Conservation (phyloP, 2,797 vertebrate species). For the Tokudaia tokunoshimensis region DNA sequence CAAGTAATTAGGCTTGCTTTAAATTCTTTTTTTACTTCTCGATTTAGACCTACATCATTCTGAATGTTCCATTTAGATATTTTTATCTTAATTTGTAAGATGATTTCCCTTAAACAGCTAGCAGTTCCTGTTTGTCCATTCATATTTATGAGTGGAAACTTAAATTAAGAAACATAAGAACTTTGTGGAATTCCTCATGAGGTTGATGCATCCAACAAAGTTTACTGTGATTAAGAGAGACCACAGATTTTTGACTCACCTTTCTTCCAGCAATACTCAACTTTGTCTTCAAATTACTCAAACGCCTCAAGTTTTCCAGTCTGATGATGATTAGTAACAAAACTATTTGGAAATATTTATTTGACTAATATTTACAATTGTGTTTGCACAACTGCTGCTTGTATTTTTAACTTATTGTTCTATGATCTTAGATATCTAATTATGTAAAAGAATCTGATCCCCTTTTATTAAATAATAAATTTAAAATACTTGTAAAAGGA, state of each 20-base stretch:
- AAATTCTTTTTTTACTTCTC: conserved; percentile 30
- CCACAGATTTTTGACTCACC: neutral
- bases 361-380: neutral
- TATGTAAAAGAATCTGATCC: neutral
- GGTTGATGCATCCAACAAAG: neutral
- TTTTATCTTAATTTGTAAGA: conserved; percentile 9
- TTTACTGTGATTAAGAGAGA: neutral
- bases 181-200: neutral
- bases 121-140: neutral
- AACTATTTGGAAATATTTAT: neutral
- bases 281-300: neutral
- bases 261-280: neutral
- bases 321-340: neutral
- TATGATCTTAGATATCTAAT: neutral
- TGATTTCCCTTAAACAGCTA: neutral
- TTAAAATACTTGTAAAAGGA: neutral
- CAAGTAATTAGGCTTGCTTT: conserved; percentile 43
- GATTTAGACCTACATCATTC: neutral
- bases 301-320: neutral
- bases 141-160: neutral
- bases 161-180: neutral
- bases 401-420: neutral
- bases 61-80: neutral
- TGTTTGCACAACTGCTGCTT: neutral
- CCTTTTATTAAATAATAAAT: neutral